Conservation (phyloP, 1,140 invertebrate genomes). For the Calliopsis andreniformis region DNA sequence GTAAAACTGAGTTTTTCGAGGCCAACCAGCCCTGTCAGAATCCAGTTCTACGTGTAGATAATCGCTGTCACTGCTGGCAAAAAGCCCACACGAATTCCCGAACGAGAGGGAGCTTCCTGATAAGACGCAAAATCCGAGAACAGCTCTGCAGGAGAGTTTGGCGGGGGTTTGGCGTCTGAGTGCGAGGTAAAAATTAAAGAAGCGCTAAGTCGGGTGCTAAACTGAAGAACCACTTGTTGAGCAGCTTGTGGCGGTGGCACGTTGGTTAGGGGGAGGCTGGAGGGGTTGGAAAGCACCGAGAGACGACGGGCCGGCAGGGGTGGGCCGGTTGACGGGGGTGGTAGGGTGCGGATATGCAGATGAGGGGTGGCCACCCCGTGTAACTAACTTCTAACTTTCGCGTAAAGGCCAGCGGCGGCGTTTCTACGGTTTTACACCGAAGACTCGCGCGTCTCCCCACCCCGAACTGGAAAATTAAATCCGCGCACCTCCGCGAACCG, state of each 20-base stretch:
- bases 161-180: conserved; percentile 1
- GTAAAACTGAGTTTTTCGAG: no score
- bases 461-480: conserved; percentile 58
- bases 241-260: conserved; percentile 68
- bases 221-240: conserved; percentile 82
- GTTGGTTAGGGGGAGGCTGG: conserved; percentile 67
- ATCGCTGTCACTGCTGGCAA: conserved; percentile 6
- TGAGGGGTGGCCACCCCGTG: conserved; percentile 75
- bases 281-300: conserved; percentile 58
- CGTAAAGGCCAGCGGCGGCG: conserved; percentile 57
- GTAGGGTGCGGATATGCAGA: conserved; percentile 78
- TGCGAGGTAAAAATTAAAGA: conserved; percentile 77
- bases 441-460: conserved; percentile 29
- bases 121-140: conserved; percentile 33
- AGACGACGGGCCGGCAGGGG: conserved; percentile 43
- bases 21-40: no score
- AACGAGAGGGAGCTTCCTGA: not conserved
- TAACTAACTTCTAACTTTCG: conserved; percentile 80
- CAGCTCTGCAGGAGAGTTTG: not conserved
- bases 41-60: not conserved
- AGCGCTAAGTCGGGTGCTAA: conserved; percentile 80
- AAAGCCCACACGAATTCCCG: not conserved
- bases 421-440: conserved; percentile 40
- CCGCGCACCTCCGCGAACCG: not conserved
- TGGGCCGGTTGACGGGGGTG: conserved; percentile 39